phyloP scores from a whole-genome alignment of 2,888 invertebrate species.

The Mimumesa dahlbomi region DNA sequence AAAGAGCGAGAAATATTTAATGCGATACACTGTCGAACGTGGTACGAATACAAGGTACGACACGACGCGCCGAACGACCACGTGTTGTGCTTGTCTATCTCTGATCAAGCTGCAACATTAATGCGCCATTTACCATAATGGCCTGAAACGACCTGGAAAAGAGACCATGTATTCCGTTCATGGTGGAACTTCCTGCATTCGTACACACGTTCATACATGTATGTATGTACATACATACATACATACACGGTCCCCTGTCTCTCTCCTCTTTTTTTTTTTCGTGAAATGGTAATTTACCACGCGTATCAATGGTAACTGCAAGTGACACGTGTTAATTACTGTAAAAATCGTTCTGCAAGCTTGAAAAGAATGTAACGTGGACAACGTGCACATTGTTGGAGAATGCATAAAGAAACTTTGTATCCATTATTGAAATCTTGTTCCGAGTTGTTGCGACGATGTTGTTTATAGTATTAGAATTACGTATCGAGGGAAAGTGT shows the following conservation, averaged over 20 bases:
- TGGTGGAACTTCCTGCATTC: slow-evolving; percentile 31
- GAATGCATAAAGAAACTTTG: no score
- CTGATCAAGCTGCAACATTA: slow-evolving; percentile 71
- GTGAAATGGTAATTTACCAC: slow-evolving; percentile 6
- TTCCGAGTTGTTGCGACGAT: no score
- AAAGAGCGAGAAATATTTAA: slow-evolving; percentile 69
- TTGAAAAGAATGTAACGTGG: no score
- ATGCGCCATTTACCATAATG: slow-evolving; percentile 72
- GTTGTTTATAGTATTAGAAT: no score
- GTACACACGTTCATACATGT: slow-evolving; percentile 25
- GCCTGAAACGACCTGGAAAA: slow-evolving; percentile 54
- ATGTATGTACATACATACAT: neutral
- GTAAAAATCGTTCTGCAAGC: no score
- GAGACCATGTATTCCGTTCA: slow-evolving; percentile 22
- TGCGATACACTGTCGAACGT: slow-evolving; percentile 41
- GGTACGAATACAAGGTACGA: slow-evolving; percentile 35
- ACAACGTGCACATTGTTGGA: no score
- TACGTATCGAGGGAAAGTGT: no score
- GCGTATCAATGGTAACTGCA: neutral
- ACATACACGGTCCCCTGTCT: no score
- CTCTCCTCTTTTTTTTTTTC: no score
- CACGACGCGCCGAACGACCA: slow-evolving; percentile 39
- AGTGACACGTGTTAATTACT: neutral
- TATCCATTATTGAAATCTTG: no score
- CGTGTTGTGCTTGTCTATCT: slow-evolving; percentile 62